Conservation (phyloP, 2,888 invertebrate genomes). For the Apoda limacodes region DNA sequence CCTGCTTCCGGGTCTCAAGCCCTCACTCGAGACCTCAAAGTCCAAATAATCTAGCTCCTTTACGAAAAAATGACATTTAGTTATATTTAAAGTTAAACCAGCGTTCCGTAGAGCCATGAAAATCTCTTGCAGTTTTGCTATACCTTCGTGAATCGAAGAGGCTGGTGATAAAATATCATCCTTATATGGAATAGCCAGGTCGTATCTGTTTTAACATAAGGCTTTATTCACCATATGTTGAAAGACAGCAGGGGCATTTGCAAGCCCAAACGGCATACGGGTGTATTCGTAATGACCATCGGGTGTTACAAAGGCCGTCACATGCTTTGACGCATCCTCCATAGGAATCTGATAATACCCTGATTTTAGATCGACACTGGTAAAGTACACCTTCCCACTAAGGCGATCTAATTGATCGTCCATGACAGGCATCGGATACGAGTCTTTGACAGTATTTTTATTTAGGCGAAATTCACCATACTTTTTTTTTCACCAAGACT, state of each 20-base stretch:
- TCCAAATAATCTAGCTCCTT: too few relatives aligned
- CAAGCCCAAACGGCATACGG: conserved; percentile 10
- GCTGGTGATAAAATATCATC: too few relatives aligned
- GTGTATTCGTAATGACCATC: conserved; percentile 8
- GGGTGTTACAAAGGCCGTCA: conserved; percentile 7
- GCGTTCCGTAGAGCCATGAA: too few relatives aligned
- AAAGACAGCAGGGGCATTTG: conserved; percentile 16
- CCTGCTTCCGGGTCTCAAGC: too few relatives aligned
- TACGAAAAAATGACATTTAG: too few relatives aligned
- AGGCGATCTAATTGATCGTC: conserved; percentile 14
- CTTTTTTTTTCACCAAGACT: conserved; percentile 4
- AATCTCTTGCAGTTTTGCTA: too few relatives aligned
- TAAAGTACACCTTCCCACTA: conserved; percentile 12
- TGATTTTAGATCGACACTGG: conserved; percentile 10
- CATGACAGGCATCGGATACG: conserved; percentile 13
- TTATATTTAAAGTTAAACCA: too few relatives aligned
- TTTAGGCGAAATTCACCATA: conserved; percentile 7
- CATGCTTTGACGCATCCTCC: conserved; percentile 6
- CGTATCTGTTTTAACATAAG: too few relatives aligned
- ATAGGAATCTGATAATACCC: conserved; percentile 17
- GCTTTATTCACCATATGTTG: conserved; percentile 10
- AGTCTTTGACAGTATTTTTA: conserved; percentile 11
- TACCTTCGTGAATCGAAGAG: too few relatives aligned
- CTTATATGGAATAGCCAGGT: too few relatives aligned
- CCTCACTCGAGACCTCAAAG: too few relatives aligned